phyloP scores from a whole-genome alignment of 2,888 invertebrate species.

The Marronus borbonicus region DNA sequence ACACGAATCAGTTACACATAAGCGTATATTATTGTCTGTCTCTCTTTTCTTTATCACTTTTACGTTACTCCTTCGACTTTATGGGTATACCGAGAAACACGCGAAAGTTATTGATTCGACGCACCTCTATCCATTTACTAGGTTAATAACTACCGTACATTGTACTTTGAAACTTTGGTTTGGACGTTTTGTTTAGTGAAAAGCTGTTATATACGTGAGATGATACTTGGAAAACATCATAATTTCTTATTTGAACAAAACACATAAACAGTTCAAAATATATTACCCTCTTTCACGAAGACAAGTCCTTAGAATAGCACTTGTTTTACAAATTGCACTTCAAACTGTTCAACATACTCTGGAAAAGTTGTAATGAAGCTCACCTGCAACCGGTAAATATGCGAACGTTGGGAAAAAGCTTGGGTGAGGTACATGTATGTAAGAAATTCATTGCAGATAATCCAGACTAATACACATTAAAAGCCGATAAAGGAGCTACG shows the following conservation, averaged over 20 bases:
- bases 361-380: too few relatives aligned
- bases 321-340: background rate
- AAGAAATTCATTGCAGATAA: too few relatives aligned
- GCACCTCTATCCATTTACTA: conserved; percentile 23
- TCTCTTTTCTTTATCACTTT: conserved; percentile 24
- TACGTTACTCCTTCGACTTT: conserved; percentile 29
- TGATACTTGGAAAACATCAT: background rate
- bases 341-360: background rate
- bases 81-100: conserved; percentile 20
- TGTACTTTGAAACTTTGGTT: background rate
- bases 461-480: too few relatives aligned
- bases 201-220: background rate
- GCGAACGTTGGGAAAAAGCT: too few relatives aligned
- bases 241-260: background rate
- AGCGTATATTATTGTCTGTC: conserved; percentile 22
- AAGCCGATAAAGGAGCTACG: too few relatives aligned
- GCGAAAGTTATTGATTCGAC: conserved; percentile 37
- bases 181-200: background rate
- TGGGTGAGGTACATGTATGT: too few relatives aligned
- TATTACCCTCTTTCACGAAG: background rate
- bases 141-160: conserved; percentile 12
- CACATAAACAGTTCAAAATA: background rate
- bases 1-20: conserved; percentile 29
- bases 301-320: background rate
- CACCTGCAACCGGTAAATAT: too few relatives aligned